These are phyloP conservation scores for Orchesella cincta DNA, from an alignment of 1,140 invertebrate species.

Conservation along the genomic window DNA sequence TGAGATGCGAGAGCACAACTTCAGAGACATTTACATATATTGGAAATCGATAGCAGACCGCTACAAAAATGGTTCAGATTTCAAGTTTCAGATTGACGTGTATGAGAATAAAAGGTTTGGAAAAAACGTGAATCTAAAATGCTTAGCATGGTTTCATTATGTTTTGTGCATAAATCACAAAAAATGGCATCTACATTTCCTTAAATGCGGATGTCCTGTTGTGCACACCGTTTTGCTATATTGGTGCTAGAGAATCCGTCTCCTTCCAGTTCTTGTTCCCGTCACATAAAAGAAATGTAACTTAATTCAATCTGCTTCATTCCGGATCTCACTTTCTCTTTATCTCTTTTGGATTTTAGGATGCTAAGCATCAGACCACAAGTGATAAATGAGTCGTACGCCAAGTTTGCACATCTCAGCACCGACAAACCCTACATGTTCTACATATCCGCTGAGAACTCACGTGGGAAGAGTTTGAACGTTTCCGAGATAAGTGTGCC, in stretches of 20 bases:
- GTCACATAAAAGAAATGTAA: too few species aligned
- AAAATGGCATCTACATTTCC: too few species aligned
- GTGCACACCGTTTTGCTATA: too few species aligned
- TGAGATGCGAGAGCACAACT: constrained; percentile 14
- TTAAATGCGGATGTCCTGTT: too few species aligned
- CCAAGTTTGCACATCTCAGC: constrained; percentile 60
- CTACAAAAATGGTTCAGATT: constrained; percentile 46
- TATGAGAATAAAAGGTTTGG: constrained; percentile 35
- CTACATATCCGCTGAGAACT: constrained; percentile 62
- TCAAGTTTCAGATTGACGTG: constrained; percentile 40
- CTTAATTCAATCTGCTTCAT: too few species aligned
- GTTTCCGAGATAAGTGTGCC: constrained; percentile 66
- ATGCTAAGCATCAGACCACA: constrained; percentile 51
- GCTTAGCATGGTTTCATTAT: too few species aligned
- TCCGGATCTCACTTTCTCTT: too few species aligned
- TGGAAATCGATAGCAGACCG: constrained; percentile 40
- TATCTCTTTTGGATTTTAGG: not conserved
- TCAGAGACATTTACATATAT: constrained; percentile 46
- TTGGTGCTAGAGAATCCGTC: too few species aligned
- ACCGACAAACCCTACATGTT: constrained; percentile 59
- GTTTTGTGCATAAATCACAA: too few species aligned
- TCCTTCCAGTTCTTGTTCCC: too few species aligned
- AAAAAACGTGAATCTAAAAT: not conserved
- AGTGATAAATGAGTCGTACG: constrained; percentile 60
- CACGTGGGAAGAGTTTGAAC: constrained; percentile 61